These are phyloP conservation scores for Stramonita haemastoma DNA, from an alignment of 2,888 invertebrate species.

Conservation along the genomic window DNA sequence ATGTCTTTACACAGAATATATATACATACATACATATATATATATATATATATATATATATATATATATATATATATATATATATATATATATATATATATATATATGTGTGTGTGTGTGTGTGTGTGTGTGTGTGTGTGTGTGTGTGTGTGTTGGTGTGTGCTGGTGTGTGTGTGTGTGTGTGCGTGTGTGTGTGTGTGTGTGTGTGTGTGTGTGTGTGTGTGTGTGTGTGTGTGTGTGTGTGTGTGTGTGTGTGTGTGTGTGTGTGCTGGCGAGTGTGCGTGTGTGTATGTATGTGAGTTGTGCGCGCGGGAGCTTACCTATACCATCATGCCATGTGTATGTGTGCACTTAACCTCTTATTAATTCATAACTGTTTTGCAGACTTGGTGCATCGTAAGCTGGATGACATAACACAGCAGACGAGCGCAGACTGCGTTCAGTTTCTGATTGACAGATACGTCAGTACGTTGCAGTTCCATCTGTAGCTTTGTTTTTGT, in stretches of 20 bases:
- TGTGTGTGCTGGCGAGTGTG: too few species aligned
- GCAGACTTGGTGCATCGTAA: neutral
- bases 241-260: conserved; percentile 2
- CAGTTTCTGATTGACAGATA: conserved; percentile 17
- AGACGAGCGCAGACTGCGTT: neutral
- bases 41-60: too few species aligned
- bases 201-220: neutral
- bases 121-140: too few species aligned
- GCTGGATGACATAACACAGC: neutral
- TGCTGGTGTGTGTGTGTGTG: too few species aligned
- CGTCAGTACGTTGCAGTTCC: neutral
- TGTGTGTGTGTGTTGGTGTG: conserved; percentile 11
- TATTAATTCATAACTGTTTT: neutral
- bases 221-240: neutral
- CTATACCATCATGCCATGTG: neutral
- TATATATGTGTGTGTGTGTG: too few species aligned
- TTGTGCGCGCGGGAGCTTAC: neutral
- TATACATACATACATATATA: too few species aligned
- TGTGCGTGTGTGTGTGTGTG: neutral
- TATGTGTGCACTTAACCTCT: neutral
- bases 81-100: too few species aligned
- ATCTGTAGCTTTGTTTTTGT: too few species aligned
- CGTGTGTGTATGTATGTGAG: too few species aligned
- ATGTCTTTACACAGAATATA: too few species aligned
- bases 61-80: too few species aligned